A percentile compares a stretch with the other conserved stretches of the same genome.
Conservation (phyloP, 2,797 vertebrate species). For the Coracias cyanogaster region DNA sequence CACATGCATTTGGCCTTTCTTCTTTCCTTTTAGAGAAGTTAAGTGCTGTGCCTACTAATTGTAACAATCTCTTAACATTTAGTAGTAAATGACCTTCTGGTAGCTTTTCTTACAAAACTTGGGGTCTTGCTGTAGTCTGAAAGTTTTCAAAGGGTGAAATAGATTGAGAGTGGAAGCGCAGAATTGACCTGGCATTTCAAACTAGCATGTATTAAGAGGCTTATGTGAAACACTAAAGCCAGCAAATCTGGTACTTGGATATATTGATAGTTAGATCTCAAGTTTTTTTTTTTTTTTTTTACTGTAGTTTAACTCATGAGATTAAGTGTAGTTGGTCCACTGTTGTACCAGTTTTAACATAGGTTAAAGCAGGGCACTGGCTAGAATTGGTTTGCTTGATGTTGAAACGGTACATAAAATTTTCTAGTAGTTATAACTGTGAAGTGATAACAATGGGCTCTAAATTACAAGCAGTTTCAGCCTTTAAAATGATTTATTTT, state of each 20-base stretch:
- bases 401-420: conserved; percentile 38
- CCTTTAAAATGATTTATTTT: conserved; percentile 10
- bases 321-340: conserved; percentile 18
- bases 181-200: conserved; percentile 20
- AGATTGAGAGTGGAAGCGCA: background rate
- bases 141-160: background rate
- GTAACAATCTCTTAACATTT: background rate
- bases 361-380: conserved; percentile 33
- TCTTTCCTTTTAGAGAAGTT: background rate
- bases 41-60: background rate
- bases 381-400: conserved; percentile 46
- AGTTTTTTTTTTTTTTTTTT: background rate
- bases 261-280: conserved; percentile 17
- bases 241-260: conserved; percentile 37
- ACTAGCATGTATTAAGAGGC: background rate
- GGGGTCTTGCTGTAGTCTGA: background rate
- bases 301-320: background rate
- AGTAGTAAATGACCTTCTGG: background rate
- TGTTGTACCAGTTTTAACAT: conserved; percentile 45
- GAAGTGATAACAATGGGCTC: background rate
- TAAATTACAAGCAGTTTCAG: conserved; percentile 16
- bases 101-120: background rate
- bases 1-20: background rate
- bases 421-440: conserved; percentile 25
- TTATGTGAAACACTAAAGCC: conserved; percentile 14